Percentiles rank a stretch among this genome's conserved stretches.
Evolutionary conservation across 2,113 vertebrate genomes (phyloP).

Genomic region (Lucifuga dentata): DNA sequence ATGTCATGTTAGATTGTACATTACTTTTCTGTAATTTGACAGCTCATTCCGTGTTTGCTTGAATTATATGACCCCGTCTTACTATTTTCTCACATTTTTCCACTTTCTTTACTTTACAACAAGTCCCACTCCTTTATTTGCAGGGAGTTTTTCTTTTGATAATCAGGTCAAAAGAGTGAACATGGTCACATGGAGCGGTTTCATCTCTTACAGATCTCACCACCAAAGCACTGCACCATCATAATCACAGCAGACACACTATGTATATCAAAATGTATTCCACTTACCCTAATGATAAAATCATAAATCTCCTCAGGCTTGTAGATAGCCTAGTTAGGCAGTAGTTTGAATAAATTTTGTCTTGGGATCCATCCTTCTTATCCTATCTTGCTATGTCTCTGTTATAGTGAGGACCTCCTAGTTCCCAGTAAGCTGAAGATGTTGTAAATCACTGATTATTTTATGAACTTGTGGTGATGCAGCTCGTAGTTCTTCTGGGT

Average conservation of each 20-base stretch:
- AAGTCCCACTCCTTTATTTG: slow-evolving; percentile 13
- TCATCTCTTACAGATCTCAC: slow-evolving; percentile 16
- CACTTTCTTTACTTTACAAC: not conserved
- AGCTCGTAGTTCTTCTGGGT: slow-evolving; percentile 47
- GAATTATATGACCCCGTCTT: slow-evolving; percentile 4
- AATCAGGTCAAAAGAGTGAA: slow-evolving; percentile 3
- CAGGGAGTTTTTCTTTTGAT: slow-evolving; percentile 8
- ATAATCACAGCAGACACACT: slow-evolving; percentile 39
- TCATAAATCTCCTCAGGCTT: slow-evolving; percentile 57
- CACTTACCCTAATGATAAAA: slow-evolving; percentile 57
- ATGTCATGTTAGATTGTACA: slow-evolving; percentile 12
- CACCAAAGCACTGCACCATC: slow-evolving; percentile 22
- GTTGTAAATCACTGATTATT: slow-evolving; percentile 58
- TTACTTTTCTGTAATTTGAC: not conserved
- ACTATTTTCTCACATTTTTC: not conserved
- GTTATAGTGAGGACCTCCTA: slow-evolving; percentile 36
- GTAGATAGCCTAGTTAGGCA: slow-evolving; percentile 61
- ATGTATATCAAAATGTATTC: slow-evolving; percentile 53
- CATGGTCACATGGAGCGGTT: slow-evolving; percentile 18
- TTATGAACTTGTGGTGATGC: slow-evolving; percentile 46
- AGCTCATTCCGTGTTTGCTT: slow-evolving; percentile 19
- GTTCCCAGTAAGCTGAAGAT: slow-evolving; percentile 48
- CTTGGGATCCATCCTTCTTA: slow-evolving; percentile 48
- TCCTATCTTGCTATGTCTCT: slow-evolving; percentile 28
- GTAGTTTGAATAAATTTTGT: slow-evolving; percentile 54